Evolutionary conservation across 2,888 invertebrate species (phyloP).

Genomic region (Heliconius cydno): DNA sequence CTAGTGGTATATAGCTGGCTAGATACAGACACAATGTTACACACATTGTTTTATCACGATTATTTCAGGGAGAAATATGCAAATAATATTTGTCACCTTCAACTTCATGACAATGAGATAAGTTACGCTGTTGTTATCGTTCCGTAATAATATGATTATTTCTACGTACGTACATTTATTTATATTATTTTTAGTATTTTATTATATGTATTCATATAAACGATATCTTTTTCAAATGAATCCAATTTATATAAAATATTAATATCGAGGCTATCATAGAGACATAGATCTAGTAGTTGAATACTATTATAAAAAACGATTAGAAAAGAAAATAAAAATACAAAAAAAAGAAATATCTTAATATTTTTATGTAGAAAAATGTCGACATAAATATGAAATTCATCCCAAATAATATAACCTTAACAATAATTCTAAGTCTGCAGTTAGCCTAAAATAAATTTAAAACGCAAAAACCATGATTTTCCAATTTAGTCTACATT

Average conservation of each 20-base stretch:
- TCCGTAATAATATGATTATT: background rate
- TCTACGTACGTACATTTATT: background rate
- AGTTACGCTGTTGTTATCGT: background rate
- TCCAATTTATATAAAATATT: no score
- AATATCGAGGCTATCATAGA: no score
- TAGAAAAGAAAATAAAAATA: background rate
- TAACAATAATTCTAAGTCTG: background rate
- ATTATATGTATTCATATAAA: background rate
- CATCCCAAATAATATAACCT: background rate
- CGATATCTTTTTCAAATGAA: background rate
- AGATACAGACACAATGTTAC: background rate
- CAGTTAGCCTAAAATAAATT: background rate
- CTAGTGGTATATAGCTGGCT: background rate
- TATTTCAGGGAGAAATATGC: constrained; percentile 10
- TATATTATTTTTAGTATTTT: background rate
- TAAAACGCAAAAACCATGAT: background rate
- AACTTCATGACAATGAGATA: background rate
- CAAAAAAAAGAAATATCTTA: background rate
- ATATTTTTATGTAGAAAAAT: background rate
- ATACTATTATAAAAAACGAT: background rate
- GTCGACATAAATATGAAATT: background rate
- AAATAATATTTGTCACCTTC: constrained; percentile 6
- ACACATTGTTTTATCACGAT: constrained; percentile 23
- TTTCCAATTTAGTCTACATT: background rate
- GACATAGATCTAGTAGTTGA: background rate